Evolutionary conservation across 1,140 invertebrate genomes (phyloP).

Genomic region (silkworm (Bombyx mori)): ASM3026992v2 NC_085112.1:3863001-3863500

Average conservation of each 20-base stretch:
- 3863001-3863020: constrained; percentile 2
- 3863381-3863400: no score
- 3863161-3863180: not conserved
- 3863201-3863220: constrained; percentile 34
- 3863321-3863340: constrained; percentile 15
- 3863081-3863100: not conserved
- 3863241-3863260: constrained; percentile 39
- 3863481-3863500: no score
- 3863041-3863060: not conserved
- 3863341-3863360: constrained; percentile 32
- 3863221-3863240: constrained; percentile 44
- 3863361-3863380: constrained; percentile 13
- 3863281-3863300: constrained; percentile 47
- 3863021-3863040: not conserved
- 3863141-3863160: no score
- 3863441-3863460: no score
- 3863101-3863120: not conserved
- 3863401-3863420: no score
- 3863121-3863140: no score
- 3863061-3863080: no score
- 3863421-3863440: no score
- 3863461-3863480: no score
- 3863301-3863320: constrained; percentile 58
- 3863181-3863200: not conserved
- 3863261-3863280: constrained; percentile 32